Conservation (phyloP, 2,888 invertebrate genomes). For the Orthonevra nobilis region DNA sequence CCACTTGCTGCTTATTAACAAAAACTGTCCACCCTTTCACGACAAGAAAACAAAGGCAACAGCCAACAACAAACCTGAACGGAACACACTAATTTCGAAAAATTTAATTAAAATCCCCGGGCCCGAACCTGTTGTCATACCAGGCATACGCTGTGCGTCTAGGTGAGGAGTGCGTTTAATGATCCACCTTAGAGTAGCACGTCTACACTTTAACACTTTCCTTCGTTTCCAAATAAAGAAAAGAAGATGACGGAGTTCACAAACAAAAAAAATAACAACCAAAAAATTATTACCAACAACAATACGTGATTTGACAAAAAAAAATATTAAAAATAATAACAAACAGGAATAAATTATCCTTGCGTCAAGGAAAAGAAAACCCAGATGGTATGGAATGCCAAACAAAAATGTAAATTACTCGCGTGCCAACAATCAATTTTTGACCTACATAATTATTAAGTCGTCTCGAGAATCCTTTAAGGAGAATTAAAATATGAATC, state of each 20-base stretch:
- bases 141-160: constrained; percentile 23
- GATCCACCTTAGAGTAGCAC: constrained; percentile 54
- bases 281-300: constrained; percentile 54
- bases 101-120: constrained; percentile 63
- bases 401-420: constrained; percentile 71
- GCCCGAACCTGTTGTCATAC: constrained; percentile 41
- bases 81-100: constrained; percentile 35
- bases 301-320: constrained; percentile 67
- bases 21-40: constrained; percentile 63
- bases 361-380: constrained; percentile 16
- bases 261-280: constrained; percentile 30
- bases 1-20: constrained; percentile 61
- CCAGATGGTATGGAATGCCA: constrained; percentile 34
- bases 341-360: constrained; percentile 67
- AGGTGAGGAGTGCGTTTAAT: constrained; percentile 64
- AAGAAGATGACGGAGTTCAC: constrained; percentile 28
- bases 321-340: constrained; percentile 40
- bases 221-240: constrained; percentile 38
- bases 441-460: constrained; percentile 78
- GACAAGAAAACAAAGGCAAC: neutral
- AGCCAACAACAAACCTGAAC: no score
- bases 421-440: constrained; percentile 79
- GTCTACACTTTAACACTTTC: constrained; percentile 49
- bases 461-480: constrained; percentile 71
- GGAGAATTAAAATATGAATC: constrained; percentile 9